phyloP scores from a whole-genome alignment of 2,113 vertebrate genomes.

The Alosa alosa region DNA sequence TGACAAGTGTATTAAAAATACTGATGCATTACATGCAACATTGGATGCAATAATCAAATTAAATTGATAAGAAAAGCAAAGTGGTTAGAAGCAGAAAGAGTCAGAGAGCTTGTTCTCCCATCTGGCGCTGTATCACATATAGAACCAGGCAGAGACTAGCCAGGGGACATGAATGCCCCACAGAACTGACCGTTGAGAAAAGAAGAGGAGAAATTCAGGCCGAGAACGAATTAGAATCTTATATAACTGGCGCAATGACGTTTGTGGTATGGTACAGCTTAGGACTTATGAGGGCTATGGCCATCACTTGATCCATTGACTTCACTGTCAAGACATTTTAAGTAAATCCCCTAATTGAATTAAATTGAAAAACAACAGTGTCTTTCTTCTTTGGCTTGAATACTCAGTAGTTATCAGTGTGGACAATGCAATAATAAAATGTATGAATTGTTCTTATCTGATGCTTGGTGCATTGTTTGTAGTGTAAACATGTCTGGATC shows the following conservation, averaged over 20 bases:
- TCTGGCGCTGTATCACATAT: neutral
- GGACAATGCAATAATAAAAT: neutral
- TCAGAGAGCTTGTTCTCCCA: neutral
- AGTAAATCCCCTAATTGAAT: neutral
- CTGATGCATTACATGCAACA: neutral
- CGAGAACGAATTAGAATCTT: slow-evolving; percentile 54
- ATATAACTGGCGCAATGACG: slow-evolving; percentile 48
- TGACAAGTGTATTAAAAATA: neutral
- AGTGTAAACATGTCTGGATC: neutral
- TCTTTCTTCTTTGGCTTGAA: neutral
- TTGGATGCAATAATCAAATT: neutral
- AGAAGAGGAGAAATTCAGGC: slow-evolving; percentile 27
- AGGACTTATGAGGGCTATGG: slow-evolving; percentile 1
- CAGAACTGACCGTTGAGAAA: neutral
- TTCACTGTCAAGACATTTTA: neutral
- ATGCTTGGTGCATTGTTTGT: neutral
- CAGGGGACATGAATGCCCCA: neutral
- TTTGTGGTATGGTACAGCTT: slow-evolving; percentile 12
- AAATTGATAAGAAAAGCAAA: neutral
- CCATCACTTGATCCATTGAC: neutral
- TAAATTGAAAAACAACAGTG: neutral
- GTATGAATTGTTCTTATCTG: neutral
- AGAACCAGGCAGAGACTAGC: neutral
- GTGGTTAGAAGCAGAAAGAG: neutral
- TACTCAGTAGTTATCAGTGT: neutral